These are phyloP conservation scores for Myripristis jacobus DNA, from an alignment of 2,797 vertebrate species.

Conservation along the genomic window DNA sequence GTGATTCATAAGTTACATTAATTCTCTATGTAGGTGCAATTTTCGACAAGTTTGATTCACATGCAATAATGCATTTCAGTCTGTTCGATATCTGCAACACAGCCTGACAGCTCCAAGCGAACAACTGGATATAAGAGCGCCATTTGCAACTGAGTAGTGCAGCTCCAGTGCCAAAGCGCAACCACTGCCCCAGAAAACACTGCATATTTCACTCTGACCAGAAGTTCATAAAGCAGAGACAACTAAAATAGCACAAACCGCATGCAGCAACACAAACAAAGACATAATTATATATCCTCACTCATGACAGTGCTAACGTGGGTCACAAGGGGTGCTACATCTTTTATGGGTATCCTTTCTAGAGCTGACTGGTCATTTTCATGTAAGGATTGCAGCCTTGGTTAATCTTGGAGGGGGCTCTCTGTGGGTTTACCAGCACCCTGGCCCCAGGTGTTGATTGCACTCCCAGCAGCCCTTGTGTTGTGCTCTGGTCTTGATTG, in stretches of 20 bases:
- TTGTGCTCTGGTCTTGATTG: neutral
- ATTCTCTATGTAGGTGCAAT: too few relatives aligned
- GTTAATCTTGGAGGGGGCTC: neutral
- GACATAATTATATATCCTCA: neutral
- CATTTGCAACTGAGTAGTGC: neutral
- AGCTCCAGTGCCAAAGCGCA: neutral
- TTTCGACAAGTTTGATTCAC: neutral
- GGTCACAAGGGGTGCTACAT: neutral
- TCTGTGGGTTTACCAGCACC: neutral
- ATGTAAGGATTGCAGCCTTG: neutral
- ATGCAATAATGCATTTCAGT: neutral
- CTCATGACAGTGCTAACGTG: neutral
- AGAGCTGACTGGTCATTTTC: neutral
- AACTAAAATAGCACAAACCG: neutral
- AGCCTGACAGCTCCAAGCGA: neutral
- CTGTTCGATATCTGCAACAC: neutral
- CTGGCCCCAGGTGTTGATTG: neutral
- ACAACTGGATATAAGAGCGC: neutral
- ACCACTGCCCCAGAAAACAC: neutral
- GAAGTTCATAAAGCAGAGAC: neutral
- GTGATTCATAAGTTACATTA: neutral
- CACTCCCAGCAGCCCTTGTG: neutral
- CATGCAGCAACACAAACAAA: neutral
- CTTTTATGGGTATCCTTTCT: neutral
- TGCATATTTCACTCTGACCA: conserved; percentile 3